Evolutionary conservation across 1,140 invertebrate species (phyloP).

Genomic region (Dolichoris vasculosae): DNA sequence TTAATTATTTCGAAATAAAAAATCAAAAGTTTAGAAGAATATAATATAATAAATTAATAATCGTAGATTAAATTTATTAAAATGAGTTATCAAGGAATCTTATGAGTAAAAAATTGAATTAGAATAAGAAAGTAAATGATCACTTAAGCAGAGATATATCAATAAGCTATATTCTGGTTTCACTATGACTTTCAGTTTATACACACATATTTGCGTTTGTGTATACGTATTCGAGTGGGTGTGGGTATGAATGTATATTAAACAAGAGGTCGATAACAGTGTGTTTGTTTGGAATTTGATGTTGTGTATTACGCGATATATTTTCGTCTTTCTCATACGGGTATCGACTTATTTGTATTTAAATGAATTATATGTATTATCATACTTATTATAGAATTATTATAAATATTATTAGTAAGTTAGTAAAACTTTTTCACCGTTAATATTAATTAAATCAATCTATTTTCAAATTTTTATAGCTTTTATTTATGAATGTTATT

Average conservation of each 20-base stretch:
- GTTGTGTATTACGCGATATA: slow-evolving; percentile 1
- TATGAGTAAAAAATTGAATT: background rate
- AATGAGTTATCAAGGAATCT: slow-evolving; percentile 5
- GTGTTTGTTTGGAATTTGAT: slow-evolving; percentile 53
- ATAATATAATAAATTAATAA: slow-evolving; percentile 50
- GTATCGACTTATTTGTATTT: slow-evolving; percentile 33
- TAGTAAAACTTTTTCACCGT: slow-evolving; percentile 65
- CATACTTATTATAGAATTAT: slow-evolving; percentile 23
- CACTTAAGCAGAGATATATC: slow-evolving; percentile 37
- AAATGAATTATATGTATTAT: slow-evolving; percentile 42
- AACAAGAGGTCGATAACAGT: slow-evolving; percentile 56
- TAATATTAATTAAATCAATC: slow-evolving; percentile 57
- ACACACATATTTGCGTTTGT: no score
- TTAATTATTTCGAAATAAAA: background rate
- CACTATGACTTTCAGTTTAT: slow-evolving; percentile 38
- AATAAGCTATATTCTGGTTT: slow-evolving; percentile 35
- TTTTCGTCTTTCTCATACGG: slow-evolving; percentile 17
- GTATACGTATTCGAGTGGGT: no score
- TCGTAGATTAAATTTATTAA: slow-evolving; percentile 18
- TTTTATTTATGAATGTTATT: slow-evolving; percentile 50
- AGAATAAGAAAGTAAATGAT: slow-evolving; percentile 18
- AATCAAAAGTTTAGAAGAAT: background rate
- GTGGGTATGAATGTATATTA: slow-evolving; percentile 52
- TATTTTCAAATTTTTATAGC: slow-evolving; percentile 27
- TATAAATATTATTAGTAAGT: slow-evolving; percentile 54